Evolutionary conservation across 2,797 vertebrate genomes (phyloP).

Genomic region (Lepilemur septentrionalis): DNA sequence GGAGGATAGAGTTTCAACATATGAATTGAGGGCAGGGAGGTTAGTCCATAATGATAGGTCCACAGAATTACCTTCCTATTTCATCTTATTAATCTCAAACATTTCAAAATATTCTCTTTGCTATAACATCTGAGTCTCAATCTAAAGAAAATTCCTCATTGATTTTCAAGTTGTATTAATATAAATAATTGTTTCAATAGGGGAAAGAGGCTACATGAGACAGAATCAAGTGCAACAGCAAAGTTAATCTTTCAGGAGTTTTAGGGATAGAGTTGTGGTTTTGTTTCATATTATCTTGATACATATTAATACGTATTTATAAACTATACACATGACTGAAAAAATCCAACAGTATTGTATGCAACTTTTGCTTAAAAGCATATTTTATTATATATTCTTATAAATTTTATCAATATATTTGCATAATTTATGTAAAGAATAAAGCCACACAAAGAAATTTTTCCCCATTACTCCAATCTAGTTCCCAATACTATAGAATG

Average conservation of each 20-base stretch:
- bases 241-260: neutral
- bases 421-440: neutral
- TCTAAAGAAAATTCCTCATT: neutral
- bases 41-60: neutral
- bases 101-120: slow-evolving; percentile 14
- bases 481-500: neutral
- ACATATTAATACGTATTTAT: neutral
- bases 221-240: neutral
- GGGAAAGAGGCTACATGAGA: neutral
- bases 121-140: neutral
- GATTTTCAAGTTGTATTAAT: neutral
- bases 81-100: neutral
- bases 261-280: neutral
- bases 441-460: neutral
- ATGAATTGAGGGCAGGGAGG: neutral
- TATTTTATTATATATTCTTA: neutral
- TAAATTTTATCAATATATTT: neutral
- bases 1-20: neutral
- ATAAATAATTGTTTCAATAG: neutral
- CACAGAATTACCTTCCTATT: neutral
- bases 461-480: neutral
- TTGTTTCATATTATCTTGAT: neutral
- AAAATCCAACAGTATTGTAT: neutral
- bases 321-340: neutral
- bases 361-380: neutral